Conservation (phyloP, 2,797 vertebrate species). For the Centroberyx gerrardi region DNA sequence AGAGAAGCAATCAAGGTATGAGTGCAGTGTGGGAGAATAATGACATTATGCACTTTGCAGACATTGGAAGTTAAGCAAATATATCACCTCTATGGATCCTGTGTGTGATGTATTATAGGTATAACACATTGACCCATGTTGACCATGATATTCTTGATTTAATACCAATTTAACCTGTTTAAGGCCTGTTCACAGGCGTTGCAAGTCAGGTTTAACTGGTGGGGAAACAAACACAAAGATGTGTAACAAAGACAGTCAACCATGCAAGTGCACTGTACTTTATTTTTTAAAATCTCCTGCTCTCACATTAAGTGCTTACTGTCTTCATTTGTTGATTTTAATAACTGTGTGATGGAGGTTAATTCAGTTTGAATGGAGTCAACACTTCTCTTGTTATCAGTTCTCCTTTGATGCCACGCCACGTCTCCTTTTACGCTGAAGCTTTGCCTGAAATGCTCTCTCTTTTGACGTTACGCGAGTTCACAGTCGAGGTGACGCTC, state of each 20-base stretch:
- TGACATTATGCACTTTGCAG: background rate
- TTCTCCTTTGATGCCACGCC: conserved; percentile 17
- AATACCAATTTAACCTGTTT: background rate
- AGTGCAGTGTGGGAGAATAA: background rate
- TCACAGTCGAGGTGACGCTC: conserved; percentile 52
- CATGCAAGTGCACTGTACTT: background rate
- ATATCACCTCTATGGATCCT: background rate
- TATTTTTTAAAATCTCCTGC: background rate
- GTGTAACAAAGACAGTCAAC: background rate
- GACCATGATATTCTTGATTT: background rate
- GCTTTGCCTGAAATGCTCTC: conserved; percentile 28
- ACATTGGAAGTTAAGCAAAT: too few species aligned
- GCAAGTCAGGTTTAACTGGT: background rate
- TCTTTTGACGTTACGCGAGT: conserved; percentile 13
- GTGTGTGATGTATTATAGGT: background rate
- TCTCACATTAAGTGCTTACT: background rate
- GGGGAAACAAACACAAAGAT: background rate
- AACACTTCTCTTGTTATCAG: conserved; percentile 2
- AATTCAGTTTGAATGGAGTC: background rate
- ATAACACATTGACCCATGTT: too few species aligned
- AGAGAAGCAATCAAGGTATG: conserved; percentile 3
- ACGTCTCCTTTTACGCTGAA: conserved; percentile 6
- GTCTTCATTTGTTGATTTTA: background rate
- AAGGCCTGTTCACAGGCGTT: background rate
- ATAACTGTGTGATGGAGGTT: background rate